phyloP scores from a whole-genome alignment of 2,113 vertebrate genomes.

The Puntigrus tetrazona region DNA sequence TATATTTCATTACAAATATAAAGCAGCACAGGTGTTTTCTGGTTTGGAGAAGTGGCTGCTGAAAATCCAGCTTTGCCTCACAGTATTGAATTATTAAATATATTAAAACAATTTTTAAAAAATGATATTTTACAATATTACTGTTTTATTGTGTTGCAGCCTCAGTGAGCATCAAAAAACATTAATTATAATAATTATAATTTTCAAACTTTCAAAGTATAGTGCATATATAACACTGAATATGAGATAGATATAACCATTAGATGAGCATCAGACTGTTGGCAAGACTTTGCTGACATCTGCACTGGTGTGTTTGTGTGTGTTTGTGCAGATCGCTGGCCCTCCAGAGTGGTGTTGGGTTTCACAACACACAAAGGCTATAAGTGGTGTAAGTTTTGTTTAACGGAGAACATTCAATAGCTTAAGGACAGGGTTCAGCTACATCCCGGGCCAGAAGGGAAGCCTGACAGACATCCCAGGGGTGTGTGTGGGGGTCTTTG shows the following conservation, averaged over 20 bases:
- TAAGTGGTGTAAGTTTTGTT: constrained; percentile 50
- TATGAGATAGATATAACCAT: neutral
- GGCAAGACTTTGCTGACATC: constrained; percentile 37
- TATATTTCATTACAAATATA: neutral
- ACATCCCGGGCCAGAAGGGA: constrained; percentile 43
- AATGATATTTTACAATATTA: neutral
- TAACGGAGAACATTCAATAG: constrained; percentile 49
- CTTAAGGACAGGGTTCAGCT: constrained; percentile 37
- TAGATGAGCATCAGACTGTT: neutral
- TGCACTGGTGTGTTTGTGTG: constrained; percentile 32
- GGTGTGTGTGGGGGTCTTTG: constrained; percentile 35
- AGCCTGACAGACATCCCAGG: constrained; percentile 42
- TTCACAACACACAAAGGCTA: constrained; percentile 43
- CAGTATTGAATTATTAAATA: no score
- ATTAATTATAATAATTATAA: no score
- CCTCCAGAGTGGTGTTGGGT: constrained; percentile 50
- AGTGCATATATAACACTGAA: neutral
- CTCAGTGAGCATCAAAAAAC: no score
- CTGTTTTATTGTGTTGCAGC: neutral
- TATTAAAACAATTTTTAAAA: neutral
- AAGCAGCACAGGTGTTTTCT: neutral
- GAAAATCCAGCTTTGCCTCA: no score
- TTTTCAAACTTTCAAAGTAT: neutral
- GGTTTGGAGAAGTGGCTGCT: no score
- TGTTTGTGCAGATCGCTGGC: constrained; percentile 36